A percentile compares a stretch with the other conserved stretches of the same genome.
Evolutionary conservation across 2,113 vertebrate species (phyloP).

Genomic region (Sciurus niger): DNA sequence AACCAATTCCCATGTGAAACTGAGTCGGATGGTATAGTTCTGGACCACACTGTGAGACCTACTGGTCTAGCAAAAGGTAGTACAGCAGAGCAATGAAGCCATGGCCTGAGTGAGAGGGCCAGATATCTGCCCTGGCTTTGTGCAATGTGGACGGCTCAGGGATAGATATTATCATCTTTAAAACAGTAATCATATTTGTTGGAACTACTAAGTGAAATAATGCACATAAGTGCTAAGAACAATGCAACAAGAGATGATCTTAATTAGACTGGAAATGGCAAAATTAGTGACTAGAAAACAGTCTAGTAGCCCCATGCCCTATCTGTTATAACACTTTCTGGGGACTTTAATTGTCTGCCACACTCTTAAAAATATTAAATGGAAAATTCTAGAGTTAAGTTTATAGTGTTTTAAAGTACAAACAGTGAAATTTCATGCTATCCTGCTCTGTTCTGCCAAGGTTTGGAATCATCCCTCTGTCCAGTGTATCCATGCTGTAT

Average conservation of each 20-base stretch:
- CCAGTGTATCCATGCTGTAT: no score
- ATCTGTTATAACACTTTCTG: not conserved
- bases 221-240: not conserved
- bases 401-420: not conserved
- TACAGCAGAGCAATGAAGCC: not conserved
- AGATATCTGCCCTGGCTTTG: not conserved
- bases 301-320: not conserved
- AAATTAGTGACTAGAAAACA: not conserved
- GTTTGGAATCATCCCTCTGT: not conserved
- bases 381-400: not conserved
- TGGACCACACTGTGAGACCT: not conserved
- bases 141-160: not conserved
- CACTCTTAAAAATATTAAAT: not conserved
- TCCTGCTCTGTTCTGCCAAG: not conserved
- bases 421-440: not conserved
- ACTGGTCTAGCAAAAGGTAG: not conserved
- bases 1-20: not conserved
- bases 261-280: not conserved
- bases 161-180: not conserved
- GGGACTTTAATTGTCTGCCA: no score
- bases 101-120: accelerated
- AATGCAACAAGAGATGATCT: not conserved
- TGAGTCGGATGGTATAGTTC: not conserved
- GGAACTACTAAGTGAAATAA: not conserved
- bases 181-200: not conserved